Evolutionary conservation across 2,113 vertebrate genomes (phyloP).

Genomic region (Peromyscus californicus): DNA sequence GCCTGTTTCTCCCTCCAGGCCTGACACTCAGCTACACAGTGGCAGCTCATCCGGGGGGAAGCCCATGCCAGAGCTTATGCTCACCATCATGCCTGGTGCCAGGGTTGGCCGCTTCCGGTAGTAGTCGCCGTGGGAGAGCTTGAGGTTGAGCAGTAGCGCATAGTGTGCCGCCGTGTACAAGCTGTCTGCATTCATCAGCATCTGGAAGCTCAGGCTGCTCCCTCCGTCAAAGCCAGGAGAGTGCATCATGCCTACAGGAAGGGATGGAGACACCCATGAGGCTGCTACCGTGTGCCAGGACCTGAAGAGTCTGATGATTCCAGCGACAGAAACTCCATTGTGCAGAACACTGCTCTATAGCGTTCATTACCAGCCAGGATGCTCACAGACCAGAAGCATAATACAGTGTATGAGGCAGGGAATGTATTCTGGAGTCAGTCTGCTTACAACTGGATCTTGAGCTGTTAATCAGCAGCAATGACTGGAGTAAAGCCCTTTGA

Average conservation of each 20-base stretch:
- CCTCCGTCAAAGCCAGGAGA: slow-evolving; percentile 93
- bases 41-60: not conserved
- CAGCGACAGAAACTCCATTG: rapidly evolving
- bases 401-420: not conserved
- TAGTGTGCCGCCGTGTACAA: slow-evolving; percentile 95
- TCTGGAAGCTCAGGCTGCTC: slow-evolving; percentile 92
- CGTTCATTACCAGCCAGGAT: too few species aligned
- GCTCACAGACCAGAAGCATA: rapidly evolving
- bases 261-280: slow-evolving; percentile 38
- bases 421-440: rapidly evolving
- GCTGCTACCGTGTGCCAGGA: rapidly evolving
- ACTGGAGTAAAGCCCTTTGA: not conserved
- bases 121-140: slow-evolving; percentile 94
- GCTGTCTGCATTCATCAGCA: slow-evolving; percentile 96
- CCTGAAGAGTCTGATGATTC: not conserved
- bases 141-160: slow-evolving; percentile 96
- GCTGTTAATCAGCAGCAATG: too few species aligned
- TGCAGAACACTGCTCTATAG: rapidly evolving
- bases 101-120: slow-evolving; percentile 92
- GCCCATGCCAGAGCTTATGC: not conserved
- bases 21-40: rapidly evolving
- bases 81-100: slow-evolving; percentile 89
- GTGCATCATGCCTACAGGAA: slow-evolving; percentile 92
- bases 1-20: not conserved
- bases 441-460: not conserved